Percentiles rank a stretch among this genome's conserved stretches.
Evolutionary conservation across 2,113 vertebrate species (phyloP).

Genomic region (Semnopithecus entellus): DNA sequence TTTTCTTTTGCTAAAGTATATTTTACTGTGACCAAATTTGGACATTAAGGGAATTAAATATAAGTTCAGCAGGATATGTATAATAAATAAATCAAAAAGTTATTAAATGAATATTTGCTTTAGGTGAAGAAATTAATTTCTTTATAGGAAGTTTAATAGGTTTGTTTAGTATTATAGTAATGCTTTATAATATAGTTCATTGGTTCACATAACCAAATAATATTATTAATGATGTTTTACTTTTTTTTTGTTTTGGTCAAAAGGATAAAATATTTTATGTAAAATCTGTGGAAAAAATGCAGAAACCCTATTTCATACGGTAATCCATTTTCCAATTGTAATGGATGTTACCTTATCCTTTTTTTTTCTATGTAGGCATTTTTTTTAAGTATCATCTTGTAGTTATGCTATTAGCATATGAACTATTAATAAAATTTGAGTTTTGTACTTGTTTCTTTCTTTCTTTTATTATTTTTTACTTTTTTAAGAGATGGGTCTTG

Average conservation of each 20-base stretch:
- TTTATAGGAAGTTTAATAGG: constrained; percentile 52
- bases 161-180: neutral
- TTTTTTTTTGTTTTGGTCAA: constrained; percentile 23
- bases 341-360: neutral
- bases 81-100: constrained; percentile 49
- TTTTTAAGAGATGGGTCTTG: no score
- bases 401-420: neutral
- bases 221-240: neutral
- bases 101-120: constrained; percentile 45
- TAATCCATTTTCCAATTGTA: constrained; percentile 5
- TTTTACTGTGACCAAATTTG: constrained; percentile 38
- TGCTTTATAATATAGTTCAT: constrained; percentile 26
- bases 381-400: neutral
- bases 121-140: constrained; percentile 35
- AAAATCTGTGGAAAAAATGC: neutral
- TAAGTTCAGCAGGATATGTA: constrained; percentile 15
- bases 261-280: neutral
- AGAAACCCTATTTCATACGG: neutral
- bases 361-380: neutral
- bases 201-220: neutral
- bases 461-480: no score
- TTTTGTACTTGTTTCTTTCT: neutral
- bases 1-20: constrained; percentile 17
- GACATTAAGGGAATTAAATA: constrained; percentile 23
- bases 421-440: neutral